Evolutionary conservation across 2,888 invertebrate species (phyloP), one percentile per base, ranked within the genome.

Genomic region (Acanthococcus lagerstroemiae): DNA sequence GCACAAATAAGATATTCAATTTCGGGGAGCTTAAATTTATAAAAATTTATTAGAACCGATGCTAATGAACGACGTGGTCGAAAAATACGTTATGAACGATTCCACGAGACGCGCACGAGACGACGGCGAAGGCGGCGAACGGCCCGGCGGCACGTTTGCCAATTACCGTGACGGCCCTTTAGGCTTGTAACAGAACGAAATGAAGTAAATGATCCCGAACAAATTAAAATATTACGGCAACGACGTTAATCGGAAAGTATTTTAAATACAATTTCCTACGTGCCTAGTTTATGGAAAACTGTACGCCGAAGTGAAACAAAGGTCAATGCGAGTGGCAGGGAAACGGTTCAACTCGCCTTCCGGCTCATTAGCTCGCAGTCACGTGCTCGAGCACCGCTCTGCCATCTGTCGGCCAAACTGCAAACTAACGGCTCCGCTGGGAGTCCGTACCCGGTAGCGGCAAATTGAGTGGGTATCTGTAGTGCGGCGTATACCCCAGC

Each of bases 331-430:
- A n/a, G n/a, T n/a, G n/a, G 26, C 5, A 15, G 48, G 27, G 15
- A 27, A 25, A 30, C 46, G 26, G 61, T 52, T 27, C 19, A 58
- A 66, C 46, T 66, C n/a, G 46, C 55, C 56, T 66, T 66, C 66
- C 56, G 66, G 56, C 66, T 66, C 66, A 66, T 66, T 66, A 66
- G 56, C 66, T 50, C n/a, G 26, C 17, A 65, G 55, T 66, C 56
- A 56, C 66, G 55, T 55, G 50, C 30, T 45, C 22, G 56, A 55
- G 26, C 55, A 44, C 26, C 55, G 56, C 37, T 56, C 45, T 66
- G 66, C 66, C 66, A 66, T 66, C 66, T 66, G 66, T 66, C 56
- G 66, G 66, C 66, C 56, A 27, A 56, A 56, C 66, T 46, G 30
- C 45, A 55, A 66, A 66, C 46, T 66, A 66, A 66, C 66, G 66